phyloP scores from a whole-genome alignment of 35 echinoderm and acorn worm genomes.

The Nesometra sesokonis region DNA sequence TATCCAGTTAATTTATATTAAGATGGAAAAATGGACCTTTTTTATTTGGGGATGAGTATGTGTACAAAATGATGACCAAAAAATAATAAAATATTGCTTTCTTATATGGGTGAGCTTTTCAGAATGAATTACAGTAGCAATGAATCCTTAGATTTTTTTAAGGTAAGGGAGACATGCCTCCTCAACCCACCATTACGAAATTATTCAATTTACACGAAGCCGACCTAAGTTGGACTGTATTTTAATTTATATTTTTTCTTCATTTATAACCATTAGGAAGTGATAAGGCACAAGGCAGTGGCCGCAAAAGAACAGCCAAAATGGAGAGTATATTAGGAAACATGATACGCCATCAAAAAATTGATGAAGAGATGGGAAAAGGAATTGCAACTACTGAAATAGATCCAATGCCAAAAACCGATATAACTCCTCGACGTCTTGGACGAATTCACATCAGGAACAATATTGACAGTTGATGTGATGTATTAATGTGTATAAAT shows the following conservation, averaged over 20 bases:
- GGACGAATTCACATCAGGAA: not conserved
- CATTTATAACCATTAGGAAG: not conserved
- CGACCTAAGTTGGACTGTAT: not conserved
- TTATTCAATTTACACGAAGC: too few relatives aligned
- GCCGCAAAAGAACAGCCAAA: constrained; percentile 75
- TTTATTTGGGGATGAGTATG: too few relatives aligned
- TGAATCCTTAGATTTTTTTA: too few relatives aligned
- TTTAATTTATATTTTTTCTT: not conserved
- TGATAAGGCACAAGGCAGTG: constrained; percentile 41
- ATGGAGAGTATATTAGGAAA: constrained; percentile 87
- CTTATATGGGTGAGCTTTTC: too few relatives aligned
- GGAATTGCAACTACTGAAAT: not conserved
- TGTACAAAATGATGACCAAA: too few relatives aligned
- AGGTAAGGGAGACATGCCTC: too few relatives aligned
- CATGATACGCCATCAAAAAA: constrained; percentile 68
- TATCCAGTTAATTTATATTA: too few relatives aligned
- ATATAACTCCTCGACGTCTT: not conserved
- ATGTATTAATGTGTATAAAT: too few relatives aligned
- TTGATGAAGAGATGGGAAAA: constrained; percentile 45
- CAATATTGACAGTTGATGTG: not conserved
- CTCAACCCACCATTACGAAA: too few relatives aligned
- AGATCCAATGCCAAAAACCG: not conserved
- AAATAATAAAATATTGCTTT: too few relatives aligned
- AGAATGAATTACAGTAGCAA: too few relatives aligned
- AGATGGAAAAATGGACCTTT: too few relatives aligned